A percentile compares a stretch with the other conserved stretches of the same genome.
These are phyloP conservation scores for Lytechinus variegatus DNA, from an alignment of 35 echinoderm and acorn worm species.

Conservation along the genomic window DNA sequence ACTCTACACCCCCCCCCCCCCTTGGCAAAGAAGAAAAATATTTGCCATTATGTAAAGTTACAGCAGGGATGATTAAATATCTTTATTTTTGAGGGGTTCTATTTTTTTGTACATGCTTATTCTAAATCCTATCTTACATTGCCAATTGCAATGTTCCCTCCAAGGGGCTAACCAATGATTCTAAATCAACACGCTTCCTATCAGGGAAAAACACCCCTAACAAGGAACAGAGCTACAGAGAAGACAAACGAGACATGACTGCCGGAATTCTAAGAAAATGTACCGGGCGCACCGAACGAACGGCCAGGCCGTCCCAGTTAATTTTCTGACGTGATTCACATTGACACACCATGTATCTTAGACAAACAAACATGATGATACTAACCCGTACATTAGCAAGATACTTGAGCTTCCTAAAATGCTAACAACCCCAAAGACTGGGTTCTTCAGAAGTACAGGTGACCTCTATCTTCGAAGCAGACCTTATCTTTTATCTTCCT, in stretches of 20 bases:
- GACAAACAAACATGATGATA: background rate
- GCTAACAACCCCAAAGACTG: background rate
- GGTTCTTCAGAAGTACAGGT: background rate
- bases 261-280: background rate
- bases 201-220: background rate
- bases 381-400: background rate
- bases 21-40: too few relatives aligned
- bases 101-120: too few relatives aligned
- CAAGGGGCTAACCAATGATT: too few relatives aligned
- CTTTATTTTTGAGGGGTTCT: too few relatives aligned
- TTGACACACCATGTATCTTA: background rate
- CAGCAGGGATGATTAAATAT: too few relatives aligned
- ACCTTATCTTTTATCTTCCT: background rate
- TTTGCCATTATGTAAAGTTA: too few relatives aligned
- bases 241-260: background rate
- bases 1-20: too few relatives aligned
- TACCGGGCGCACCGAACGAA: background rate
- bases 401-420: slow-evolving; percentile 12
- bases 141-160: too few relatives aligned
- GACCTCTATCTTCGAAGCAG: background rate
- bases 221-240: background rate
- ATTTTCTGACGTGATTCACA: background rate
- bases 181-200: too few relatives aligned
- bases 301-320: background rate
- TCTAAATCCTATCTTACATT: too few relatives aligned